Base-by-base conservation (phyloP, 2,113 vertebrate genomes). In the Toxotes chatareus region DNA sequence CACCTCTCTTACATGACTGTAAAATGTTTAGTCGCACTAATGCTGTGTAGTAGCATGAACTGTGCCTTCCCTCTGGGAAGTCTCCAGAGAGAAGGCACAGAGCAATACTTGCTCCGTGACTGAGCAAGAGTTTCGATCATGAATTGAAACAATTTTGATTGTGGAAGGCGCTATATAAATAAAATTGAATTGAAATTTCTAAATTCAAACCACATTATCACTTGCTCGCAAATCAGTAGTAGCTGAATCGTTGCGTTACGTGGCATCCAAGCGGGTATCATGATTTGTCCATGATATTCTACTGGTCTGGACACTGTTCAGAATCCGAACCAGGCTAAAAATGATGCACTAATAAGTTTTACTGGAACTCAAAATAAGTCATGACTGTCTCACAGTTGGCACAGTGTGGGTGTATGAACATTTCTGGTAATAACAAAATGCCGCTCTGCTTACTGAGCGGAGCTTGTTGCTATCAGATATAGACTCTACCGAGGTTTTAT, bases 381-480 rank as follows among this genome's bases (percentile, higher is more conserved):
- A 63, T 5, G n/a, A 64, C 19, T 31, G 62, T 59, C 38, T 74
- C 64, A 19, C 36, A 34, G n/a, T 62, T 62, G 69, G 73, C 66
- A 40, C 47, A 40, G 34, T 3, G 53, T 14, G 14, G 46, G 8
- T 16, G 23, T 27, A 27, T 67, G 46, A 44, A 21, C 55, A 73
- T 62, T 36, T 23, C 27, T 36, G 64, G 4, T 23, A 34, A 38
- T 56, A 12, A 73, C 11, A 6, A 51, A 66, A 66, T 42, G 1
- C 27, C 23, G 64, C 23, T 13, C 21, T 49, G 9, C 13, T 56
- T 31, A 31, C 56, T 32, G 23, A 87, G 67, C 0, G 62, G 13
- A 66, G 27, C 36, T 80, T 36, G 13, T 36, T 67, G 44, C 31
- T 31, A 1, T 63, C 55, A 34, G 7, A 55, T 49, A 21, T 27